Evolutionary conservation across 2,888 invertebrate genomes (phyloP), one percentile per base, ranked within the genome.

Genomic region (Vesta saturnalis): DNA sequence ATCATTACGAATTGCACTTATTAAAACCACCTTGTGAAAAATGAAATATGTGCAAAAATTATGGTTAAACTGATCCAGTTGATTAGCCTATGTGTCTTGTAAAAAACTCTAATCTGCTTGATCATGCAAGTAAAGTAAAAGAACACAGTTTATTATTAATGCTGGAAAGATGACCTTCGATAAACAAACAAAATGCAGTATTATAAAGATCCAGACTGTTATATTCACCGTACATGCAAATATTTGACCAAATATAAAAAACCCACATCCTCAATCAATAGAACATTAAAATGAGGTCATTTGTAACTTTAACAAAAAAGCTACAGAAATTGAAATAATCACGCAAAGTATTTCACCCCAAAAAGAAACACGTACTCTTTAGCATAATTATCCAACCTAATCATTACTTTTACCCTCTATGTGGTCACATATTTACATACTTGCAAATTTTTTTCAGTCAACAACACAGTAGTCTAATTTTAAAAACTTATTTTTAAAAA

Each of bases 311-410:
- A 10, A 52, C n/a, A 52, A 12, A 52, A 52, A 5, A 18, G 4
- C 8, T 3, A 18, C 3, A 49, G 8, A 3, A 52, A 52, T 10
- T 52, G 12, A 52, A 52, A 19, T 52, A 52, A 52, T 18, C 52
- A 52, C 52, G 52, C 52, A 19, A 52, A 52, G 21, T 21, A 30
- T 19, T 18, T 19, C 6, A 52, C n/a, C 52, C 52, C 18, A 52
- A 52, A 52, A 52, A 49, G 15, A 8, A 16, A 6, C 43, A 43
- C 43, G 43, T 43, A 43, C 10, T 14, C 2, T 12, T 4, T 43
- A n/a, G n/a, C 12, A 21, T 21, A 49, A 49, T 16, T n/a, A 43
- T 14, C 10, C 5, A 12, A 4, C 39, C 19, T 52, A 18, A 52
- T 39, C n/a, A n/a, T 21, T 52, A 21, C 19, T 52, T 19, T 18